Evolutionary conservation across 2,113 vertebrate species (phyloP).

Genomic region (Heterocephalus glaber): DNA sequence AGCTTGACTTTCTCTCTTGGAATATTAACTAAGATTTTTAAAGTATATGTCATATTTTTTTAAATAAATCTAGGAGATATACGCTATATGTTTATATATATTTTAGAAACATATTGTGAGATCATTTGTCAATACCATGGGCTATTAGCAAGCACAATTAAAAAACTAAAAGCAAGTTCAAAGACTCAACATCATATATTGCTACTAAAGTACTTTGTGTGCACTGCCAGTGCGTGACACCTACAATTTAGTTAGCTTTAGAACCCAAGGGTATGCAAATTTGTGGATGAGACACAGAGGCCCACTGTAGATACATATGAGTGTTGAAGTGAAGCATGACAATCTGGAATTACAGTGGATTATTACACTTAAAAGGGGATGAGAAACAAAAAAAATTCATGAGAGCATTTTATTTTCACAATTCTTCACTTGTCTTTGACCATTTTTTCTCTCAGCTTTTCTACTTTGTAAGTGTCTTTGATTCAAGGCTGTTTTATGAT

Average conservation of each 20-base stretch:
- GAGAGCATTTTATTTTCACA: background rate
- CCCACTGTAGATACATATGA: background rate
- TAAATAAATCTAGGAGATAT: background rate
- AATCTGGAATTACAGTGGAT: background rate
- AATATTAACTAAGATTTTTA: constrained; percentile 18
- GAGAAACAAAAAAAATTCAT: background rate
- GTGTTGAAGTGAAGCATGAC: background rate
- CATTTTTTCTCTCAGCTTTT: background rate
- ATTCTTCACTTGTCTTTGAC: constrained; percentile 39
- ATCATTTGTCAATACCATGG: background rate
- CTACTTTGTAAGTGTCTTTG: constrained; percentile 37
- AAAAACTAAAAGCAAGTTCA: background rate
- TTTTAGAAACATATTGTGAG: background rate
- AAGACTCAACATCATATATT: background rate
- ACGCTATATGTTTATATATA: background rate
- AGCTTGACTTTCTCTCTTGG: background rate
- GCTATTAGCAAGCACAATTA: background rate
- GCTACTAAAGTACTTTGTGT: background rate
- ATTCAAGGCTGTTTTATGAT: background rate
- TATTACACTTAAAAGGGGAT: background rate
- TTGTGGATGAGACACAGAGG: background rate
- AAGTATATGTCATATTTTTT: background rate
- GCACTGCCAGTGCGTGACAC: background rate
- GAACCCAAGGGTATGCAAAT: background rate
- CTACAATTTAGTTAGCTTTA: background rate